These are phyloP conservation scores for Dryas iulia DNA, from an alignment of 1,140 invertebrate genomes.

Conservation along the genomic window DNA sequence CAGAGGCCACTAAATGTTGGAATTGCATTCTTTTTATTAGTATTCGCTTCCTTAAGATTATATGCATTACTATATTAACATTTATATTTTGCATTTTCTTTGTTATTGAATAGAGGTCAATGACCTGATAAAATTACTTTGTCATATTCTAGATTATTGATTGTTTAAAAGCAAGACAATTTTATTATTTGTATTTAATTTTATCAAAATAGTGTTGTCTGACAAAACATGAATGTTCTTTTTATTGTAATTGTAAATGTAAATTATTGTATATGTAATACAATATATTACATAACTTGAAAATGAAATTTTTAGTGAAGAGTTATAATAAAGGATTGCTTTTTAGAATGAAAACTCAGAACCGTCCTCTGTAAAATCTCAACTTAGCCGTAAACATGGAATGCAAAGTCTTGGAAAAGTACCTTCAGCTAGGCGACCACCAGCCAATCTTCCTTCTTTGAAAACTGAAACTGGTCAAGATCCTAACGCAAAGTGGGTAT, in stretches of 20 bases:
- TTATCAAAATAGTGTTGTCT: background rate
- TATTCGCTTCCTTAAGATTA: background rate
- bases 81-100: background rate
- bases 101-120: conserved; percentile 19
- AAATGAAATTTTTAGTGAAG: background rate
- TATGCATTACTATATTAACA: background rate
- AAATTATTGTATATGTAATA: background rate
- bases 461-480: conserved; percentile 91
- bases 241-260: too few relatives aligned
- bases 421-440: conserved; percentile 95
- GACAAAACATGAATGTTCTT: too few relatives aligned
- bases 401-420: conserved; percentile 99
- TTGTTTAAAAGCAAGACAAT: background rate
- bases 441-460: conserved; percentile 97
- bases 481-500: conserved; percentile 45
- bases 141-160: conserved; percentile 19
- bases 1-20: background rate
- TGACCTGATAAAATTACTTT: conserved; percentile 27
- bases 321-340: too few relatives aligned
- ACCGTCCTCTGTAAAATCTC: conserved; percentile 92
- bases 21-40: background rate
- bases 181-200: background rate
- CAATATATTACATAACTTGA: background rate
- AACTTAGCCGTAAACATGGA: conserved; percentile 96
- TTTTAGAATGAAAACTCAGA: conserved; percentile 92